Conservation (phyloP, 2,113 vertebrate genomes). For the Alaudala cheleensis region DNA sequence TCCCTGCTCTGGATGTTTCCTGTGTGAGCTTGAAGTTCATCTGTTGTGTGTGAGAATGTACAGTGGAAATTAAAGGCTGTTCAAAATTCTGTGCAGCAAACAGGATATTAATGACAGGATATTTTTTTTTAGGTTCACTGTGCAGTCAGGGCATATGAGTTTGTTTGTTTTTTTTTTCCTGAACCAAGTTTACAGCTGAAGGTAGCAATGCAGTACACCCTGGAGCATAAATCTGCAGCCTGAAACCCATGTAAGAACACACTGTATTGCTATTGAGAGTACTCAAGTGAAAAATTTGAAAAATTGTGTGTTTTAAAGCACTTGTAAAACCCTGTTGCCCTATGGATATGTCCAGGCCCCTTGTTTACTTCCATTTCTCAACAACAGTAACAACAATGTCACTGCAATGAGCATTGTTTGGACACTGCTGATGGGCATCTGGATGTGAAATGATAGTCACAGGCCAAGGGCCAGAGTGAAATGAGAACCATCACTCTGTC, state of each 20-base stretch:
- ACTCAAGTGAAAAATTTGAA: slow-evolving; percentile 6
- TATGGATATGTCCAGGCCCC: not conserved
- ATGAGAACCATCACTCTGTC: not conserved
- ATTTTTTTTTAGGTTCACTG: not conserved
- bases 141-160: not conserved
- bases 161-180: not conserved
- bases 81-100: slow-evolving; percentile 35
- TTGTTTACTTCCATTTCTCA: not conserved
- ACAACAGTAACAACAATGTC: not conserved
- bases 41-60: not conserved
- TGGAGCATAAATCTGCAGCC: slow-evolving; percentile 19
- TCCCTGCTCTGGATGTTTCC: not conserved
- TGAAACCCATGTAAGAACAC: not conserved
- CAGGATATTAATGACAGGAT: not conserved
- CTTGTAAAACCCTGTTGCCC: not conserved
- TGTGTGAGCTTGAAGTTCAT: not conserved
- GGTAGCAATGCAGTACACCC: not conserved
- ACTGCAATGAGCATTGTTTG: not conserved
- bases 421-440: not conserved
- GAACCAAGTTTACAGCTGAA: not conserved
- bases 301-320: not conserved
- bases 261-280: not conserved
- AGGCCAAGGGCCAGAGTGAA: not conserved
- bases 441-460: not conserved
- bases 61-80: slow-evolving; percentile 11